Evolutionary conservation across 2,888 invertebrate species (phyloP), one percentile per base, ranked within the genome.

Genomic region (Operophtera brumata): DNA sequence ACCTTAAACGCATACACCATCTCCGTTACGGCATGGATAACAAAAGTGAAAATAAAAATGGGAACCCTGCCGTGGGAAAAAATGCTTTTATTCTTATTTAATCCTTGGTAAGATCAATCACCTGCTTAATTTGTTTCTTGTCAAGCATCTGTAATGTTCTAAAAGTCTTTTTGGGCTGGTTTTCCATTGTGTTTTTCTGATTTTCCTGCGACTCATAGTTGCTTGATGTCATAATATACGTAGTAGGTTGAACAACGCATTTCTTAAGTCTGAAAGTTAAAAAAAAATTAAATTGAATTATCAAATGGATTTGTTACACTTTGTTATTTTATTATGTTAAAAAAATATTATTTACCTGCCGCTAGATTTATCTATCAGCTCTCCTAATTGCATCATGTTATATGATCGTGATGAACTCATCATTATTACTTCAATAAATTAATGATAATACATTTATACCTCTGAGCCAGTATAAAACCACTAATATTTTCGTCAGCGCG

Each of bases 331-430:
- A 2, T 0, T 26, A 26, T 6, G 26, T 0, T 26, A 26, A 6
- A 1, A n/a, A 10, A 34, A 34, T n/a, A 5, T 10, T 34, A 10
- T n/a, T 39, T 58, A 74, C 75, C 75, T 70, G 56, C 71, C 55
- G 13, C 43, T 56, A 49, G 70, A 64, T 12, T 49, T 43, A 49
- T 77, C 72, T 26, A 77, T 57, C 8, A 75, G 54, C 45, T 61
- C 61, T 3, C 70, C 64, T 32, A 77, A 41, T 7, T 64, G 46
- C 44, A 59, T 64, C 6, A 64, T 36, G 5, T 50, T 47, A 7
- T 14, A n/a, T n/a, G n/a, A 12, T 30, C 26, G 28, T 2, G 35
- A 36, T 7, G 40, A 28, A 43, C 28, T 14, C 42, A 49, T 49
- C 6, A 8, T 12, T 6, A n/a, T 6, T 1, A 5, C 13, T 5